phyloP scores from a whole-genome alignment of 2,797 vertebrate species.

The Centroberyx gerrardi region DNA sequence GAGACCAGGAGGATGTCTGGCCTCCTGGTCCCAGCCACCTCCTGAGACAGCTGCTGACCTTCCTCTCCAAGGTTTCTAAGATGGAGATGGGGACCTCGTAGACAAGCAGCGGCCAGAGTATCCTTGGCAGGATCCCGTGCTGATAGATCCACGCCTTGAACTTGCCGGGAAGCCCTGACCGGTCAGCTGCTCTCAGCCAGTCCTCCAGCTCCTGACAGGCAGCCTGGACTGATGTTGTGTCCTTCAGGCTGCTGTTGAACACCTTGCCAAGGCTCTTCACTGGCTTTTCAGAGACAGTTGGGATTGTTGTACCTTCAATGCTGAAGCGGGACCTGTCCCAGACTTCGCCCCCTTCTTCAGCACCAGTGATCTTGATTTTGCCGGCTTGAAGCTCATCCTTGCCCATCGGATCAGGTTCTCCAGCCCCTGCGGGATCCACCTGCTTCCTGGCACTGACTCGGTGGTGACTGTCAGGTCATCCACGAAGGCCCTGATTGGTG shows the following conservation, averaged over 20 bases:
- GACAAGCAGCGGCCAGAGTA: too few relatives aligned
- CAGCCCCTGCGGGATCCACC: too few relatives aligned
- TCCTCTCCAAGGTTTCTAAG: too few relatives aligned
- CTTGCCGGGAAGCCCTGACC: too few relatives aligned
- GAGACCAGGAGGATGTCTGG: slow-evolving; percentile 4
- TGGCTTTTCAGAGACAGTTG: slow-evolving; percentile 10
- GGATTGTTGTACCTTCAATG: neutral
- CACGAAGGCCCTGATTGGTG: neutral
- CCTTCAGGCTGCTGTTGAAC: slow-evolving; percentile 24
- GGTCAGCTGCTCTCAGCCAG: too few relatives aligned
- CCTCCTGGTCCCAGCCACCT: neutral
- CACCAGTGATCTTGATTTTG: slow-evolving; percentile 8
- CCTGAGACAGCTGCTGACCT: neutral
- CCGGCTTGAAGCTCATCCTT: slow-evolving; percentile 4
- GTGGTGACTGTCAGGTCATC: neutral
- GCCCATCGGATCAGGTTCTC: too few relatives aligned
- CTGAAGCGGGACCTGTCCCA: slow-evolving; percentile 3
- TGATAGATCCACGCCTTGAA: too few relatives aligned
- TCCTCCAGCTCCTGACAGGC: slow-evolving; percentile 8
- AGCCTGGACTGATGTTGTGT: slow-evolving; percentile 11
- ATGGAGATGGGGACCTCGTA: too few relatives aligned
- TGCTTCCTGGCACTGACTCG: neutral
- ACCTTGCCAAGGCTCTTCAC: slow-evolving; percentile 20
- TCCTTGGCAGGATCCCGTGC: too few relatives aligned
- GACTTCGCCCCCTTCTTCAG: neutral